Conservation (phyloP, 2,113 vertebrate genomes). For the Eulemur rufifrons region DNA sequence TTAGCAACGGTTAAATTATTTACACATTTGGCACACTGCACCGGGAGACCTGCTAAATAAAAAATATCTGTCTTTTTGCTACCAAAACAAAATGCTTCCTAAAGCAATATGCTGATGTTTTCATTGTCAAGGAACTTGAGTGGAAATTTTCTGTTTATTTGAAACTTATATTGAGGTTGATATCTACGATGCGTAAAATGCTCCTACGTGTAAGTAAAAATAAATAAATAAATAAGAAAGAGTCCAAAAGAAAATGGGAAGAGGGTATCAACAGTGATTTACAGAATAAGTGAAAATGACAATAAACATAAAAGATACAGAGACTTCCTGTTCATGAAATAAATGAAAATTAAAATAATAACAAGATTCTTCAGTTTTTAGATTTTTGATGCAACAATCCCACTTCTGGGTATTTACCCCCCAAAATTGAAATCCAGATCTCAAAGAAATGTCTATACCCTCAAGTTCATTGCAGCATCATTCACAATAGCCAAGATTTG, state of each 20-base stretch:
- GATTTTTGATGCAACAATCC: neutral
- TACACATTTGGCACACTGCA: neutral
- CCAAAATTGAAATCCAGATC: neutral
- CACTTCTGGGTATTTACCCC: neutral
- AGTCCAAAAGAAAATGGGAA: neutral
- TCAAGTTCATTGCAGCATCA: neutral
- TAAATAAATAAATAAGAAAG: neutral
- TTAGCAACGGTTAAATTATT: neutral
- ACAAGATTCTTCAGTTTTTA: neutral
- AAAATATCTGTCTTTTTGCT: neutral
- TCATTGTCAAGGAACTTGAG: neutral
- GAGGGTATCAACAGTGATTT: neutral
- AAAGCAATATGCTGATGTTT: neutral
- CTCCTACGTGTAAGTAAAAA: neutral
- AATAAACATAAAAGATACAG: neutral
- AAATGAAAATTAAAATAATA: neutral
- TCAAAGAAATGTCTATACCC: neutral
- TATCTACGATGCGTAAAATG: neutral
- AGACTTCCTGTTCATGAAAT: neutral
- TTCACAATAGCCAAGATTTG: neutral
- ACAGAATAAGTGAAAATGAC: neutral
- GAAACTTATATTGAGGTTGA: neutral
- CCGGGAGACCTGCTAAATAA: neutral
- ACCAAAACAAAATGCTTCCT: neutral
- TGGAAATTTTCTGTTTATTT: slow-evolving; percentile 24